phyloP scores from a whole-genome alignment of 2,888 invertebrate genomes.

The Philaethria dido region DNA sequence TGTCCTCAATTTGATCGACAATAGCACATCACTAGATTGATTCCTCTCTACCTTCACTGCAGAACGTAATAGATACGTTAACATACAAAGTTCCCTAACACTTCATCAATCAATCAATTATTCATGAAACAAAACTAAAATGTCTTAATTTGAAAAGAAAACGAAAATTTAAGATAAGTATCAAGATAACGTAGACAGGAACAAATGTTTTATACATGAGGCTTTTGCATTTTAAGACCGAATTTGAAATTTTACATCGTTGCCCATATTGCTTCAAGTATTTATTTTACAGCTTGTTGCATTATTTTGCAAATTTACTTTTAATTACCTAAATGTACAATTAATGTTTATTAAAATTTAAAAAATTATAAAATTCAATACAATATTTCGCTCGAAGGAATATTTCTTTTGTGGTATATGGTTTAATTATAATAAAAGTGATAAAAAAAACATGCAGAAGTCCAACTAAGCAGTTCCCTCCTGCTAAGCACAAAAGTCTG shows the following conservation, averaged over 20 bases:
- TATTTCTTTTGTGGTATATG: too few relatives aligned
- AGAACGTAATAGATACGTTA: neutral
- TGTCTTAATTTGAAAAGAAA: neutral
- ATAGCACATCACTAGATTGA: neutral
- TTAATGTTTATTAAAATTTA: too few relatives aligned
- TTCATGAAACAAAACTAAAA: neutral
- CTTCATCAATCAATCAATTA: slow-evolving; percentile 7
- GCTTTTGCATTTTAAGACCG: slow-evolving; percentile 18
- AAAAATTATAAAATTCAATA: too few relatives aligned
- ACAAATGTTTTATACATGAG: slow-evolving; percentile 17
- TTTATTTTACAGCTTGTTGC: slow-evolving; percentile 25
- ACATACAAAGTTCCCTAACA: slow-evolving; percentile 1
- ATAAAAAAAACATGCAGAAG: too few relatives aligned
- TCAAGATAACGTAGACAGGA: neutral
- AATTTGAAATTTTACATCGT: slow-evolving; percentile 17
- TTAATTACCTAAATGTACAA: neutral
- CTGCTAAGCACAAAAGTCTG: too few relatives aligned
- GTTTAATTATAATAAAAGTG: too few relatives aligned
- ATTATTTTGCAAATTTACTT: slow-evolving; percentile 8
- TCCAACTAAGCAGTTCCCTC: too few relatives aligned
- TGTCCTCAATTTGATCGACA: neutral
- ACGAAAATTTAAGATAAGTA: neutral
- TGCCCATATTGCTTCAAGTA: slow-evolving; percentile 18
- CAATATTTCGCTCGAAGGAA: too few relatives aligned
- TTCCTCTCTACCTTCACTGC: neutral